Conservation (phyloP, 1,140 invertebrate species). For the roundworm (Caenorhabditis elegans) region DNA sequence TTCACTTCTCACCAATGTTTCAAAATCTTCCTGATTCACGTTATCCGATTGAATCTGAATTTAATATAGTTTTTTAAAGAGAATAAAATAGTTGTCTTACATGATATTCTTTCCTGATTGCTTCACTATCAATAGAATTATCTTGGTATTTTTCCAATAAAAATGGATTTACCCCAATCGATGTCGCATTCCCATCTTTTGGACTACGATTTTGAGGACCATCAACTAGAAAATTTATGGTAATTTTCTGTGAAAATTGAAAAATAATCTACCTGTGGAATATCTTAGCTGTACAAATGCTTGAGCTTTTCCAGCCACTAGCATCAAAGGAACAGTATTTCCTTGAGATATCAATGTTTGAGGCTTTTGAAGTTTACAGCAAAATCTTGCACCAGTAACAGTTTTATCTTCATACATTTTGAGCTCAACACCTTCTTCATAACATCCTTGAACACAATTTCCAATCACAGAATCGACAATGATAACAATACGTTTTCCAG, state of each 20-base stretch:
- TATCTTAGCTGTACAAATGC: constrained; percentile 9
- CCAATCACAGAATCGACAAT: constrained; percentile 4
- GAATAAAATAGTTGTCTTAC: background rate
- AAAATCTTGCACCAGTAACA: background rate
- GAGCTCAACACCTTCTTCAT: constrained; percentile 15
- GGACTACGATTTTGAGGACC: constrained; percentile 2
- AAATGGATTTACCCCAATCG: background rate
- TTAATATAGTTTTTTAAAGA: background rate
- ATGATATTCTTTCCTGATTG: background rate
- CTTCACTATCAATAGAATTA: background rate
- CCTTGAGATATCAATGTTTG: background rate
- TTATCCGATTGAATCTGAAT: background rate
- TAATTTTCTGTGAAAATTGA: background rate
- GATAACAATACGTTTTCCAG: constrained; percentile 23
- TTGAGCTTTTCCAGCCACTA: constrained; percentile 7
- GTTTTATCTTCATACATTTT: constrained; percentile 28
- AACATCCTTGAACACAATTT: constrained; percentile 34
- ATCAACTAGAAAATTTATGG: background rate
- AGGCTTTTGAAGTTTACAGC: constrained; percentile 14
- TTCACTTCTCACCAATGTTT: constrained; percentile 2
- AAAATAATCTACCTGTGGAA: background rate
- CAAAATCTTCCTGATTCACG: constrained; percentile 11
- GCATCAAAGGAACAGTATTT: background rate
- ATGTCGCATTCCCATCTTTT: background rate
- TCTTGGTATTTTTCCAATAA: constrained; percentile 3